Evolutionary conservation across 2,888 invertebrate genomes (phyloP).

Genomic region (Eulithis testata): DNA sequence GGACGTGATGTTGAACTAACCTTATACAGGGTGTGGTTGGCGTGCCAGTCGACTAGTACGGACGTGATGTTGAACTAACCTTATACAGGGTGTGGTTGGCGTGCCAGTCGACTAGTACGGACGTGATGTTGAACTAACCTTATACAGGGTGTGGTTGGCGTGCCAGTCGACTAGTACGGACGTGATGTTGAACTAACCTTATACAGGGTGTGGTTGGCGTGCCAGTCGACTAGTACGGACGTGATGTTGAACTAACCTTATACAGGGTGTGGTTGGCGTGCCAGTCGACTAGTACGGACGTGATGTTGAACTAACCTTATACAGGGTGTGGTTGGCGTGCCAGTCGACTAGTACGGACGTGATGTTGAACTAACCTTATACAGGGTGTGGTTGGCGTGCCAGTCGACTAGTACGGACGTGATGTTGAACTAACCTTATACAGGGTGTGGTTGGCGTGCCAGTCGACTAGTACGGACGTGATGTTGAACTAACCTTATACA

Average conservation of each 20-base stretch:
- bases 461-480: constrained; percentile 83
- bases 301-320: constrained; percentile 85
- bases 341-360: constrained; percentile 86
- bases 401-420: constrained; percentile 85
- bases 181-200: constrained; percentile 83
- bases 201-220: constrained; percentile 89
- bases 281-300: constrained; percentile 86
- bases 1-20: constrained; percentile 82
- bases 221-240: constrained; percentile 87
- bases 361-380: constrained; percentile 86
- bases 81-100: constrained; percentile 89
- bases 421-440: constrained; percentile 86
- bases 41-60: constrained; percentile 87
- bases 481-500: constrained; percentile 86
- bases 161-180: constrained; percentile 88
- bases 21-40: constrained; percentile 89
- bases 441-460: constrained; percentile 91
- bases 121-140: constrained; percentile 83
- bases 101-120: constrained; percentile 88
- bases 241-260: constrained; percentile 83
- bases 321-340: constrained; percentile 89
- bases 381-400: constrained; percentile 89
- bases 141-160: constrained; percentile 88
- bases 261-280: constrained; percentile 90
- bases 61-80: constrained; percentile 82